Evolutionary conservation across 2,888 invertebrate species (phyloP), one percentile per base, ranked within the genome.

Genomic region (Plebejus argus): DNA sequence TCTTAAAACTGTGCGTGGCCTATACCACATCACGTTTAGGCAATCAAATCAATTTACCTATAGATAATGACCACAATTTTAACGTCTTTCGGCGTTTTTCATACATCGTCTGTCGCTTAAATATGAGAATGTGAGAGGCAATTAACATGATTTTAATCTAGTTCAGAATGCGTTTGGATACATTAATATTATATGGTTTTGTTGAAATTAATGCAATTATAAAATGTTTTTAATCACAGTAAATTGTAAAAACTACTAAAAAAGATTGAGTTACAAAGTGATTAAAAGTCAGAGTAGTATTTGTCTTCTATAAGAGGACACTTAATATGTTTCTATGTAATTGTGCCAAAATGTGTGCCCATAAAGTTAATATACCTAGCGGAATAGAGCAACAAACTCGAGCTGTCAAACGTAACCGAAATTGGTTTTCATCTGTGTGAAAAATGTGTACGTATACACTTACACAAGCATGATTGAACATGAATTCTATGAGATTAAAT

Each of bases 291-390:
- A 6, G 18, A 33, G 28, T 15, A 5, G 66, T 3, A 5, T 12
- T 12, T 66, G 66, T 66, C 28, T 33, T 66, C 15, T 33, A 10
- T 66, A 66, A 12, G 66, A 66, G 10, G 61, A 61, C 61, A 23
- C 23, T 66, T 15, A n/a, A n/a, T n/a, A 66, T 61, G 33, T 66
- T 66, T 28, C 66, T 66, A 15, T 66, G 66, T 18, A 33, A 66
- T 66, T 28, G 66, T 66, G 66, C 66, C 66, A 66, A 66, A 66
- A 33, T 66, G 66, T 66, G 18, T 66, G n/a, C n/a, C n/a, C n/a
- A n/a, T n/a, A n/a, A n/a, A n/a, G n/a, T n/a, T n/a, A n/a, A n/a
- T n/a, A n/a, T n/a, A n/a, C n/a, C n/a, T n/a, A n/a, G n/a, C n/a
- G n/a, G n/a, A n/a, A n/a, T n/a, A n/a, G n/a, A n/a, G n/a, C n/a